These are phyloP conservation scores for Cyanocitta stelleri DNA, from an alignment of 2,113 vertebrate genomes.

Conservation along the genomic window DNA sequence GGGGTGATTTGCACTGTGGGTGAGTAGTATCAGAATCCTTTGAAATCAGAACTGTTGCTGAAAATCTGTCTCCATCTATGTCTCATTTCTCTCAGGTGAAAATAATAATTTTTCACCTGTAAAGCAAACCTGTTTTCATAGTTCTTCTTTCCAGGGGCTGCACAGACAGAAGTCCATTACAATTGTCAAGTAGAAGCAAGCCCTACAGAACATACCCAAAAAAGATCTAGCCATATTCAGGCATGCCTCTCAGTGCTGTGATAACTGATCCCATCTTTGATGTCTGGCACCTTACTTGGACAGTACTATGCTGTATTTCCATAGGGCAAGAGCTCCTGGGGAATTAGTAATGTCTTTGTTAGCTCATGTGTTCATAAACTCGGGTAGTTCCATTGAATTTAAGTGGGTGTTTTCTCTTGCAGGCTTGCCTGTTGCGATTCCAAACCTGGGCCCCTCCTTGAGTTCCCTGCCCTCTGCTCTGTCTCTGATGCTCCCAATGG, in stretches of 20 bases:
- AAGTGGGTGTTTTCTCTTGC: constrained; percentile 8
- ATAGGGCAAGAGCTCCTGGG: neutral
- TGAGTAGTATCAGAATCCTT: neutral
- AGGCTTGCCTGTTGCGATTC: constrained; percentile 97
- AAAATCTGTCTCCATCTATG: neutral
- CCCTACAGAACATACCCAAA: neutral
- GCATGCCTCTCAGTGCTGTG: neutral
- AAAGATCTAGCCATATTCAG: neutral
- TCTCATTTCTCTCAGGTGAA: neutral
- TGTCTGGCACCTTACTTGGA: neutral
- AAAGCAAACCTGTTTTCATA: neutral
- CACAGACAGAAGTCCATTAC: neutral
- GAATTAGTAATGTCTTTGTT: neutral
- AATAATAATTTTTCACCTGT: neutral
- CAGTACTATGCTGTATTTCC: neutral
- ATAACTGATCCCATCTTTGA: neutral
- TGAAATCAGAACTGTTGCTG: neutral
- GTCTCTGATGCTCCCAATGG: constrained; percentile 98
- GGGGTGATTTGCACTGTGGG: neutral
- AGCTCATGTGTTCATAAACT: neutral
- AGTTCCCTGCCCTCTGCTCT: constrained; percentile 94
- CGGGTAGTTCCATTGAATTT: neutral
- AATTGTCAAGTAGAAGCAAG: neutral
- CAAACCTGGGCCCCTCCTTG: constrained; percentile 90
- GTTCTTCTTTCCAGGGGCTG: neutral